Evolutionary conservation across 2,113 vertebrate genomes (phyloP).

Genomic region (Monarcha castaneiventris): DNA sequence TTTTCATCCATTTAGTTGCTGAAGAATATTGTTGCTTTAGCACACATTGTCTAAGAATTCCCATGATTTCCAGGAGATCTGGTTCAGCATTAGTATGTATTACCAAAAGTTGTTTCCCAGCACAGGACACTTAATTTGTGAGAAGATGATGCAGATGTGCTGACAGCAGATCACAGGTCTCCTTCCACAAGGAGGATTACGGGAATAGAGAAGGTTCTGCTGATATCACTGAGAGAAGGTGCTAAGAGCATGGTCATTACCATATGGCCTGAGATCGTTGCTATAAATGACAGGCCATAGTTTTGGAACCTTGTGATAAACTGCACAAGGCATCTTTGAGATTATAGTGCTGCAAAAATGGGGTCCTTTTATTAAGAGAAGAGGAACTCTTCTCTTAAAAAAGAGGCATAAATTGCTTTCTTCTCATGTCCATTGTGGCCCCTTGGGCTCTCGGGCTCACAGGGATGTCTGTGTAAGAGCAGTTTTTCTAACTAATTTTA

Average conservation of each 20-base stretch:
- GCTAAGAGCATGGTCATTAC: background rate
- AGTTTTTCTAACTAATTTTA: background rate
- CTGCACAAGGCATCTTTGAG: background rate
- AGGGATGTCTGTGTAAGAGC: background rate
- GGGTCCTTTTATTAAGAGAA: background rate
- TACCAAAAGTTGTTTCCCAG: background rate
- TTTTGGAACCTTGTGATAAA: background rate
- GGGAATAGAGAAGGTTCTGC: background rate
- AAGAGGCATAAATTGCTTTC: background rate
- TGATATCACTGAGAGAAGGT: background rate
- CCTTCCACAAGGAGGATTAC: background rate
- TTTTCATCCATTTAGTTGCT: background rate
- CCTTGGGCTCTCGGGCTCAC: background rate
- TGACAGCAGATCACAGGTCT: background rate
- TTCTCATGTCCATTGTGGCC: background rate
- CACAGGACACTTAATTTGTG: accelerated
- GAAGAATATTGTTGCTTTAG: background rate
- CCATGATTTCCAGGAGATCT: background rate
- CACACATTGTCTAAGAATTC: background rate
- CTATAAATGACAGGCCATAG: background rate
- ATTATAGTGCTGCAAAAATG: background rate
- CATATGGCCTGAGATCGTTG: background rate
- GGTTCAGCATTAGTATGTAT: background rate
- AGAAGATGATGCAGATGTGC: background rate
- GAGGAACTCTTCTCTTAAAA: background rate